Conservation (phyloP, 2,113 vertebrate genomes). For the Pachyramphus minor region DNA sequence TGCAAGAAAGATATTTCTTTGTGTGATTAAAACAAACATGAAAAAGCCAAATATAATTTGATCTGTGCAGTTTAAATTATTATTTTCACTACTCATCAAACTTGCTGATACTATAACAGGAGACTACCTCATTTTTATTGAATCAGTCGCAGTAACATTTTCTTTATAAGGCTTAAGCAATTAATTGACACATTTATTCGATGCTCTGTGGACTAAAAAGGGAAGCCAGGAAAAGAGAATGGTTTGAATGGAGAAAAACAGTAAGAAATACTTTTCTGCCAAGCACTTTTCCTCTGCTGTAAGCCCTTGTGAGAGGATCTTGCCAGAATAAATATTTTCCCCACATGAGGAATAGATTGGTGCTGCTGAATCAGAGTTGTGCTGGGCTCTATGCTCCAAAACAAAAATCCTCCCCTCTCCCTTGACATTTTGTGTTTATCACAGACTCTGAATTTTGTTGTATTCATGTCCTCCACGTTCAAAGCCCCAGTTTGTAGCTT, state of each 20-base stretch:
- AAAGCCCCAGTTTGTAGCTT: background rate
- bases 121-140: background rate
- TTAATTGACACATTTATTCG: background rate
- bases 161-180: background rate
- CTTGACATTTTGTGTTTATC: background rate
- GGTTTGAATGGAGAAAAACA: background rate
- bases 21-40: background rate
- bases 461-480: background rate
- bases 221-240: background rate
- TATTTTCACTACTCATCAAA: background rate
- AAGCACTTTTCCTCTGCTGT: constrained; percentile 10
- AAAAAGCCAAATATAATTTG: background rate
- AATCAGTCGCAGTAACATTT: background rate
- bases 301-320: background rate
- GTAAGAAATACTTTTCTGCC: constrained; percentile 24
- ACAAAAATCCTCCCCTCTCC: background rate
- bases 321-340: constrained; percentile 46
- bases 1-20: background rate
- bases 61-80: background rate
- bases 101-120: background rate
- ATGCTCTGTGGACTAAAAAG: background rate
- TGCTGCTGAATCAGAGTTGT: constrained; percentile 1
- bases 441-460: background rate
- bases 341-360: background rate
- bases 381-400: background rate